Base-by-base conservation (phyloP, 2,797 vertebrate genomes). In the Oophaga sylvatica region DNA sequence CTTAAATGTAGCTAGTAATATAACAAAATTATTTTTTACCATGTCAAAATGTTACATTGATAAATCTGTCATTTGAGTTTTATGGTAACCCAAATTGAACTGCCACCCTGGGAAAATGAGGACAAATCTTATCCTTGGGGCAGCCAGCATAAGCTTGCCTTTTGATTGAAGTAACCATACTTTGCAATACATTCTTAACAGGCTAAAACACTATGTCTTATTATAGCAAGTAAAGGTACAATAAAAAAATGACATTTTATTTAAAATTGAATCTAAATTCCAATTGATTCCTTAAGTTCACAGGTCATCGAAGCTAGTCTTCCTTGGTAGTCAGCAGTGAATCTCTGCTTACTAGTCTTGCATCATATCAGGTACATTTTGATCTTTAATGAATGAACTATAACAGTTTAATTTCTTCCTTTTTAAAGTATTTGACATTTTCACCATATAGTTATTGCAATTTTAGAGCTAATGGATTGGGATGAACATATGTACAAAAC, bases 41-140 rank as follows among this genome's bases (percentile, higher is more conserved):
- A 70, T 82, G 63, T 71, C 67, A 71, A 48, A 71, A 70, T 83
- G 67, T 68, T 57, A 35, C 67, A 70, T 71, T 83, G 67, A 83
- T 83, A 59, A 29, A 57, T 71, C 67, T 56, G 10, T 67, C 48
- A 29, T 70, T 48, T 83, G 65, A 70, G 67, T 31, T 80, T 79
- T 65, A 68, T 70, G 41, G 63, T 56, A 68, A 56, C 8, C 48
- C 48, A 83, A 83, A 70, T 83, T 83, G 48, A 57, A 57, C 81
- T 83, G 65, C 67, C 65, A 70, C 41, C n/a, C 48, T 12, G 10
- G 20, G 65, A 83, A 71, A 48, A 83, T 59, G 45, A 83, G 81
- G 81, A 82, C 41, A 82, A 67, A 82, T 48, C 17, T 70, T 83
- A 56, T 71, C 45, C 81, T 83, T 56, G 26, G 65, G 67, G 48